These are phyloP conservation scores for Drosophila demipolita DNA, from an alignment of 2,888 invertebrate genomes.

Conservation along the genomic window DNA sequence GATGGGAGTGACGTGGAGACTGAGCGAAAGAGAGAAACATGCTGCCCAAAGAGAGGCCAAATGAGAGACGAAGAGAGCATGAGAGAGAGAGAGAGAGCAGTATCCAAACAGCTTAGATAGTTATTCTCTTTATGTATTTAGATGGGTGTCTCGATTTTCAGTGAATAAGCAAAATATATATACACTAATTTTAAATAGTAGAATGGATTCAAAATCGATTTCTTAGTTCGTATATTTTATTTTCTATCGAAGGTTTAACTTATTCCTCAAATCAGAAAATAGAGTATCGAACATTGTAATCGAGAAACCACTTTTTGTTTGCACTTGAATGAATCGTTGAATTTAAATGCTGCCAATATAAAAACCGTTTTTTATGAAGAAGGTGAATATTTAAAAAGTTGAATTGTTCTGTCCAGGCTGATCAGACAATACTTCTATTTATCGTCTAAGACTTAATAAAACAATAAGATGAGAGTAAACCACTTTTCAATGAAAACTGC, in stretches of 20 bases:
- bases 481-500: neutral
- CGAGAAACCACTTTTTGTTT: neutral
- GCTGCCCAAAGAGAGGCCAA: neutral
- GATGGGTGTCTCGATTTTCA: neutral
- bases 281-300: neutral
- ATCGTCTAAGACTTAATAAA: neutral
- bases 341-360: neutral
- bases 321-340: neutral
- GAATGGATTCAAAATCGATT: neutral
- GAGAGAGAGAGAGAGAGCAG: neutral
- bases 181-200: neutral
- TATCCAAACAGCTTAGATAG: neutral
- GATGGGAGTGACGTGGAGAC: neutral
- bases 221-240: neutral
- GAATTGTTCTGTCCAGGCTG: neutral
- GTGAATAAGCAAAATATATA: neutral
- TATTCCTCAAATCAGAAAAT: neutral
- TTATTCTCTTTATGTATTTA: neutral
- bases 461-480: neutral
- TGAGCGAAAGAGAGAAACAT: neutral
- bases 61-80: neutral
- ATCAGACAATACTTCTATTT: neutral
- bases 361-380: neutral
- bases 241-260: neutral
- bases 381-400: neutral